phyloP scores from a whole-genome alignment of 1,140 invertebrate species.

The Zaprionus camerounensis region DNA sequence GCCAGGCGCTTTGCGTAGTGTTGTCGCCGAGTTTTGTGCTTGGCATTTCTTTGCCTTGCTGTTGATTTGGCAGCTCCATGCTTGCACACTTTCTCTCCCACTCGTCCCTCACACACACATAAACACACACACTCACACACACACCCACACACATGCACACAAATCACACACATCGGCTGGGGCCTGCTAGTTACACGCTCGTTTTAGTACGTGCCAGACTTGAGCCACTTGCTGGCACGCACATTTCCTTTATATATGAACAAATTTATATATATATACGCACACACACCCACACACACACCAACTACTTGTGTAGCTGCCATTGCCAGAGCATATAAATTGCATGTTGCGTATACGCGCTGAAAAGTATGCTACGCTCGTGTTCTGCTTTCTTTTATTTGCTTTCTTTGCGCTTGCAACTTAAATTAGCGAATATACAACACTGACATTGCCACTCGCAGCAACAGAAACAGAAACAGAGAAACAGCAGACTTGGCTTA shows the following conservation, averaged over 20 bases:
- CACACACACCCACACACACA: slow-evolving; percentile 2
- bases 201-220: slow-evolving; percentile 58
- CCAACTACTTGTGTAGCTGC: slow-evolving; percentile 25
- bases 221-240: slow-evolving; percentile 57
- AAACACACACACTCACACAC: not conserved
- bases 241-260: slow-evolving; percentile 38
- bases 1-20: slow-evolving; percentile 69
- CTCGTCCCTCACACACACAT: slow-evolving; percentile 39
- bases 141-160: not conserved
- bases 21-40: slow-evolving; percentile 71
- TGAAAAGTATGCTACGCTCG: slow-evolving; percentile 53
- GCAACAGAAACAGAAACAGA: too few species aligned
- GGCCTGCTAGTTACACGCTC: slow-evolving; percentile 53
- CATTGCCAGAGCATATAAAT: slow-evolving; percentile 42
- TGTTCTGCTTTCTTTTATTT: slow-evolving; percentile 14
- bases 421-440: slow-evolving; percentile 12
- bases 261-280: slow-evolving; percentile 16
- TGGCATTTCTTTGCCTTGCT: slow-evolving; percentile 70
- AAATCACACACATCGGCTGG: slow-evolving; percentile 24
- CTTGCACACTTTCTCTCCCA: slow-evolving; percentile 5
- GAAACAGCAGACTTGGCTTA: not conserved
- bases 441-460: slow-evolving; percentile 21
- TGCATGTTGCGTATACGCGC: slow-evolving; percentile 50
- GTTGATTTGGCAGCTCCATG: slow-evolving; percentile 63
- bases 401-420: slow-evolving; percentile 1